A percentile compares a stretch with the other conserved stretches of the same genome.
These are phyloP conservation scores for Tiliqua scincoides DNA, from an alignment of 2,113 vertebrate species.

Conservation along the genomic window DNA sequence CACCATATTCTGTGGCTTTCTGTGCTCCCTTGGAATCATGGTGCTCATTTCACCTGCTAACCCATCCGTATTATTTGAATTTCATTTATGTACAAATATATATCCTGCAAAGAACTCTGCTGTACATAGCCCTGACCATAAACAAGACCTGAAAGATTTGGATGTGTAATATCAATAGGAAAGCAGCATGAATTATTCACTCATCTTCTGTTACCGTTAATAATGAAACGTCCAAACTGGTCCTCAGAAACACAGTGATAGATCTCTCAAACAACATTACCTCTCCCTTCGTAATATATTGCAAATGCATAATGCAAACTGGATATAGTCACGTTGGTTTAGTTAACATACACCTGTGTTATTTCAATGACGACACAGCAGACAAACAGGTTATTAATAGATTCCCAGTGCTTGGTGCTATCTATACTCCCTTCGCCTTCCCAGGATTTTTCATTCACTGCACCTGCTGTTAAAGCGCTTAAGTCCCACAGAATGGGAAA, in stretches of 20 bases:
- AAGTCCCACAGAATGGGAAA: constrained; percentile 48
- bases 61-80: background rate
- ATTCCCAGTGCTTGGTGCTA: constrained; percentile 31
- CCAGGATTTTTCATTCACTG: constrained; percentile 53
- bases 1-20: background rate
- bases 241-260: background rate
- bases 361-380: constrained; percentile 14
- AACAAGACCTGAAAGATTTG: background rate
- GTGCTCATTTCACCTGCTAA: background rate
- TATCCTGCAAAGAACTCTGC: background rate
- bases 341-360: constrained; percentile 39
- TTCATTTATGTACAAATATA: background rate
- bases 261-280: background rate
- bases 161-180: too few species aligned
- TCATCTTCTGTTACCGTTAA: background rate
- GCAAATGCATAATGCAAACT: constrained; percentile 14
- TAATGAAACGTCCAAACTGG: background rate
- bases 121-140: background rate
- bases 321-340: constrained; percentile 14
- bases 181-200: background rate
- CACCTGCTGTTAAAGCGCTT: constrained; percentile 61
- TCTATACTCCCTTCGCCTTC: constrained; percentile 25
- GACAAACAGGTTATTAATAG: constrained; percentile 31
- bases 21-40: background rate
- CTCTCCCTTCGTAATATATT: constrained; percentile 17